Percentiles rank a stretch among this genome's conserved stretches.
These are phyloP conservation scores for Microctonus aethiopoides DNA, from an alignment of 2,888 invertebrate species.

Conservation along the genomic window DNA sequence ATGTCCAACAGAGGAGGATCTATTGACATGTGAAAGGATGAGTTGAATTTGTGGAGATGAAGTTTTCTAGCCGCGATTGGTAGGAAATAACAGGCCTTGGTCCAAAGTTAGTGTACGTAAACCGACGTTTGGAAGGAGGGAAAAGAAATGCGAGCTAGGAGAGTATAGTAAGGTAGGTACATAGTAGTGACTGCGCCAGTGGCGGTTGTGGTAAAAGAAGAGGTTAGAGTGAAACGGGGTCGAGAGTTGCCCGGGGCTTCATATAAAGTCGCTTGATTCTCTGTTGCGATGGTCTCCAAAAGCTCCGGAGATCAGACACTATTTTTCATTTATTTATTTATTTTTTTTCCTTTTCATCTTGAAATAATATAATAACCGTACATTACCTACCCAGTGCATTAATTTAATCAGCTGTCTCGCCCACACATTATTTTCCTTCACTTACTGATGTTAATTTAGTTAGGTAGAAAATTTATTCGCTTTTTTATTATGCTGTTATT, in stretches of 20 bases:
- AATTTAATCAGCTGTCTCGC: constrained; percentile 5
- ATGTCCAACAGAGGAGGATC: background rate
- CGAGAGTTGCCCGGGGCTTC: constrained; percentile 36
- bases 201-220: constrained; percentile 32
- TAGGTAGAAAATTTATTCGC: background rate
- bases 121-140: background rate
- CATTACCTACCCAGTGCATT: constrained; percentile 6
- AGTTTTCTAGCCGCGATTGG: constrained; percentile 9
- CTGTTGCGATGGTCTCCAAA: constrained; percentile 18
- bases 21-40: background rate
- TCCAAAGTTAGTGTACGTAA: background rate
- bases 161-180: background rate
- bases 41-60: constrained; percentile 13
- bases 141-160: constrained; percentile 1
- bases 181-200: background rate
- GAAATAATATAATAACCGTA: background rate
- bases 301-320: constrained; percentile 4
- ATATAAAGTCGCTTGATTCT: constrained; percentile 34
- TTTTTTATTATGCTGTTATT: background rate
- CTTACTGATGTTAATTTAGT: background rate
- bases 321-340: constrained; percentile 1
- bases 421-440: background rate
- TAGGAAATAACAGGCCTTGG: constrained; percentile 23
- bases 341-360: background rate
- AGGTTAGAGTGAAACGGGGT: constrained; percentile 37